Evolutionary conservation across 2,113 vertebrate genomes (phyloP).

Genomic region (Anolis sagrei): DNA sequence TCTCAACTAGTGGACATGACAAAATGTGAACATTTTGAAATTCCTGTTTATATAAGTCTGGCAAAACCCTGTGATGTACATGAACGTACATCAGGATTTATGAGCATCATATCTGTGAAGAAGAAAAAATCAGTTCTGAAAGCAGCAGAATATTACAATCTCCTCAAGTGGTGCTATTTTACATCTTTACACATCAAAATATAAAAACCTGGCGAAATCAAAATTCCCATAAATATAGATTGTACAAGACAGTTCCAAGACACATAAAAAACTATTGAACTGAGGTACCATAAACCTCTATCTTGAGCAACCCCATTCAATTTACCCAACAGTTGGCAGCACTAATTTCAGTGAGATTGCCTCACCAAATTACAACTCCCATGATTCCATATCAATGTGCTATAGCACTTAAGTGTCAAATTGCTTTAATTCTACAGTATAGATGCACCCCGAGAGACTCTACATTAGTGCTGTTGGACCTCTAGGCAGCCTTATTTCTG

Average conservation of each 20-base stretch:
- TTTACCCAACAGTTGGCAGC: background rate
- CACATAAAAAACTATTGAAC: too few species aligned
- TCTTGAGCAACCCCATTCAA: background rate
- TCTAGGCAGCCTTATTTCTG: background rate
- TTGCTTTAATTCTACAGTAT: background rate
- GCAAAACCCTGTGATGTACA: background rate
- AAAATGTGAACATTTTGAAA: background rate
- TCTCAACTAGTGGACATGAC: background rate
- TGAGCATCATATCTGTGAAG: background rate
- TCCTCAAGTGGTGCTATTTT: too few species aligned
- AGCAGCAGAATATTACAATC: background rate
- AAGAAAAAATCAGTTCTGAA: background rate
- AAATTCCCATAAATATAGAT: background rate
- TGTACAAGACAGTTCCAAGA: background rate
- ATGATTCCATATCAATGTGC: too few species aligned
- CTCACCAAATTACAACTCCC: background rate
- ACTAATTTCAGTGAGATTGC: background rate
- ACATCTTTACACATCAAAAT: too few species aligned
- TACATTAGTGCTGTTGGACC: background rate
- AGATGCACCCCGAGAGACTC: background rate
- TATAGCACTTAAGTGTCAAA: background rate
- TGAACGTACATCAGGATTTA: background rate
- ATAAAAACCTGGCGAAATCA: background rate
- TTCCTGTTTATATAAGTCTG: background rate
- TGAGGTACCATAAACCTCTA: too few species aligned